Conservation (phyloP, 2,888 invertebrate species). For the Lepas anatifera region DNA sequence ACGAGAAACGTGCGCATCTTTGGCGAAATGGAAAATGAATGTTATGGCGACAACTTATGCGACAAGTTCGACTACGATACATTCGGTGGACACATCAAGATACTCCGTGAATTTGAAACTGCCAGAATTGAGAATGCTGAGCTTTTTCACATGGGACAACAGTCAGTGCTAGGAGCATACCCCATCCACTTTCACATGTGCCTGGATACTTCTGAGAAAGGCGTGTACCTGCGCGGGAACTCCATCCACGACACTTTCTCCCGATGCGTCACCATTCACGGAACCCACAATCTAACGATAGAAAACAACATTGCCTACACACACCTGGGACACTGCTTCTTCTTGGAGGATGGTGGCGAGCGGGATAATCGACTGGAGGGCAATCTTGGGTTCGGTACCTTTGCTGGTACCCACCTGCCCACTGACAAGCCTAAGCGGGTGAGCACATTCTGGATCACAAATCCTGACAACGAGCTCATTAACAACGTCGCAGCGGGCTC, state of each 20-base stretch:
- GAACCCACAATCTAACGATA: neutral
- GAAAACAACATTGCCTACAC: neutral
- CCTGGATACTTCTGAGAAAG: neutral
- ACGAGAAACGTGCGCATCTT: neutral
- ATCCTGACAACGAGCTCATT: neutral
- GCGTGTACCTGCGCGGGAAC: neutral
- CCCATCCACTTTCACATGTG: conserved; percentile 1
- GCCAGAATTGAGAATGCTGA: neutral
- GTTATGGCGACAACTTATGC: neutral
- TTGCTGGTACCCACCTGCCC: neutral
- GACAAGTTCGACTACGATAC: neutral
- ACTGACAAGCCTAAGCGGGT: neutral
- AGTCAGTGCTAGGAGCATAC: neutral
- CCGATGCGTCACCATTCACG: neutral
- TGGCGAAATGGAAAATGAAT: neutral
- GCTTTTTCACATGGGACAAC: neutral
- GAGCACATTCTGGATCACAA: neutral
- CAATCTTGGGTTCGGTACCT: neutral
- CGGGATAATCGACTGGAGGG: neutral
- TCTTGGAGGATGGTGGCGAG: neutral
- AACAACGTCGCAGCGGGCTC: neutral
- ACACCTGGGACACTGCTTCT: neutral
- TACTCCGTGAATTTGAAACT: neutral
- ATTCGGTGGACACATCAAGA: neutral
- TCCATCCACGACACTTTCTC: neutral